Base-by-base conservation (phyloP, 1,140 invertebrate genomes). In the Drosophila pseudoobscura region DNA sequence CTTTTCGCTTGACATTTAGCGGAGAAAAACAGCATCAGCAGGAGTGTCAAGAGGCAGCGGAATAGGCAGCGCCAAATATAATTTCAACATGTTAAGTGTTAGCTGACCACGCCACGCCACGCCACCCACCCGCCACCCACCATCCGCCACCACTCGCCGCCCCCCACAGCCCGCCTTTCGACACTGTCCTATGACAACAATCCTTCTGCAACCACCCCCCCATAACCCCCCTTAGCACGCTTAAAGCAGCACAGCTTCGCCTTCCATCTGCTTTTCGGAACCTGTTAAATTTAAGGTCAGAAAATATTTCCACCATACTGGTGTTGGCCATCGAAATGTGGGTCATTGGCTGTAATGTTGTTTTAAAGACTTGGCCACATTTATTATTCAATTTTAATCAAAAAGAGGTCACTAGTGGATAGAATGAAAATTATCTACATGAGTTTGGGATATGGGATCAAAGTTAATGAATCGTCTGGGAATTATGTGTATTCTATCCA, bases 61-160 rank as follows among this genome's bases (percentile, higher is more conserved):
- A 75, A 65, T 62, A 60, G 71, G 11, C 73, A 75, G 65, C 60
- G 35, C 65, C 44, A 72, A 75, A 78, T 71, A 66, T 78, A 78
- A 78, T 71, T 77, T 75, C 61, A 85, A 85, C 82, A 82, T 85
- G 82, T 85, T 85, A 85, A 85, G 82, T 87, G 82, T 82, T 85
- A 78, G 83, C 64, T 68, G 74, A 65, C 61, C 59, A 77, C 15
- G 57, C 17, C 17, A 17, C 17, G 15, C 15, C 15, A 15, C 15
- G 15, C 26, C 26, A 35, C 4, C 17, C 20, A 24, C 7, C 35
- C 49, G 8, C 8, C 8, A 15, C 24, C 43, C 17, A 15, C 35
- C 54, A 66, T 47, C 79, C 70, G 22, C 0, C 24, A 5, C 17
- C 20, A 17, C 6, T 29, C 47, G 8, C 8, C 7, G n/a, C 24